These are phyloP conservation scores for Hemiprocne comata DNA, from an alignment of 2,113 vertebrate species.

Conservation along the genomic window DNA sequence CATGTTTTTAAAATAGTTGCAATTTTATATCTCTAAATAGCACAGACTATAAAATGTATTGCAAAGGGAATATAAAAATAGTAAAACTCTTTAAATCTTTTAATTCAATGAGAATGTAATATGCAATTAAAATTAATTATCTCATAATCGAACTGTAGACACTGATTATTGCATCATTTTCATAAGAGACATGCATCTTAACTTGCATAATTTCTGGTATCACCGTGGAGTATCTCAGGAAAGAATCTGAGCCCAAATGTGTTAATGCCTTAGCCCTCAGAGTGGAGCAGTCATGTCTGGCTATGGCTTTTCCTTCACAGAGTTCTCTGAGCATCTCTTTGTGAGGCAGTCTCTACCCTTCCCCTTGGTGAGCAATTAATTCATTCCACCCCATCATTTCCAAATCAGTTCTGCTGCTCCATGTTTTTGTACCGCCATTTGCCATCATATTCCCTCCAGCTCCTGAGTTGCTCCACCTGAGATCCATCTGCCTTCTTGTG, in stretches of 20 bases:
- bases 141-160: constrained; percentile 78
- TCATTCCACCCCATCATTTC: not conserved
- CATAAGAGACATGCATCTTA: constrained; percentile 71
- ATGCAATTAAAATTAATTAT: constrained; percentile 83
- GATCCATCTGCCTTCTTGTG: not conserved
- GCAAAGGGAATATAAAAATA: constrained; percentile 72
- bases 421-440: not conserved
- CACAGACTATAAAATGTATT: constrained; percentile 71
- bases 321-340: not conserved
- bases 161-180: constrained; percentile 81
- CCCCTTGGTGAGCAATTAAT: not conserved
- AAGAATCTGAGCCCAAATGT: constrained; percentile 29
- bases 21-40: constrained; percentile 76
- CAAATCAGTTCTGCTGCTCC: not conserved
- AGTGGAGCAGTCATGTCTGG: not conserved
- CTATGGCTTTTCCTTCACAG: not conserved
- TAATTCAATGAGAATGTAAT: constrained; percentile 81
- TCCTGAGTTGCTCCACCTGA: not conserved
- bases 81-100: constrained; percentile 77
- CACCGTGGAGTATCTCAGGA: constrained; percentile 24
- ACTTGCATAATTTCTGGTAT: constrained; percentile 62
- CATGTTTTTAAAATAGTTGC: constrained; percentile 72
- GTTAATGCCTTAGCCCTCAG: not conserved
- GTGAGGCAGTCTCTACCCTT: not conserved
- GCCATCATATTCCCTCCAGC: not conserved